Base-by-base conservation (phyloP, 2,113 vertebrate genomes). In the Oryzias melastigma region DNA sequence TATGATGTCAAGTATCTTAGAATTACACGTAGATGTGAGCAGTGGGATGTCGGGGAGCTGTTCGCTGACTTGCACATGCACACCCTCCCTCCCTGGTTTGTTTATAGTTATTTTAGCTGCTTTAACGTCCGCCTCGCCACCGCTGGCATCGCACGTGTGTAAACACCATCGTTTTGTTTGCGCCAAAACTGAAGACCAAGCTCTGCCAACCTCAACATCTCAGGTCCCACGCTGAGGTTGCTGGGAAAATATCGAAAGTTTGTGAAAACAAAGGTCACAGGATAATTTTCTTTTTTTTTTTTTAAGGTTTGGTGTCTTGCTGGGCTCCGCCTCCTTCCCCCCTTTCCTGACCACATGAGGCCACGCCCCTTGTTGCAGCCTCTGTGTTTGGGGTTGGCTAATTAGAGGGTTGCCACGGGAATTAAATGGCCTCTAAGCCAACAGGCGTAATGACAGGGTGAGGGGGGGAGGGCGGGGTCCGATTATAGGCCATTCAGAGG, bases 351-450 rank as follows among this genome's bases (percentile, higher is more conserved):
- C 85, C 84, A 56, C 82, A 82, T 58, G 64, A 79, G 54, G 73
- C 83, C 73, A 78, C 74, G 35, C 54, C 61, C 44, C 68, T 57
- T 58, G 12, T 59, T 69, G 64, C 70, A 66, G 64, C 76, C 68
- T 54, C 64, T 45, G 82, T 71, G 75, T 73, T 79, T 86, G 77
- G 79, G 86, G 78, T 81, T 87, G 73, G 73, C 81, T 90, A 92
- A 92, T 92, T 90, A 90, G 84, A 90, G 91, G 90, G 88, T 91
- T 91, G 87, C 85, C 86, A 87, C 82, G 83, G 89, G 81, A 86
- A 86, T 81, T 71, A 81, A 88, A 86, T 87, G 89, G 87, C 82
- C 85, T 85, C 72, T 85, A 66, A 76, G 85, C 85, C 82, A 87
- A 86, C 62, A 78, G 76, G 82, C 77, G 85, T 92, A 92, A 92